Conservation (phyloP, 2,113 vertebrate genomes). For the Corydoras sp. region DNA sequence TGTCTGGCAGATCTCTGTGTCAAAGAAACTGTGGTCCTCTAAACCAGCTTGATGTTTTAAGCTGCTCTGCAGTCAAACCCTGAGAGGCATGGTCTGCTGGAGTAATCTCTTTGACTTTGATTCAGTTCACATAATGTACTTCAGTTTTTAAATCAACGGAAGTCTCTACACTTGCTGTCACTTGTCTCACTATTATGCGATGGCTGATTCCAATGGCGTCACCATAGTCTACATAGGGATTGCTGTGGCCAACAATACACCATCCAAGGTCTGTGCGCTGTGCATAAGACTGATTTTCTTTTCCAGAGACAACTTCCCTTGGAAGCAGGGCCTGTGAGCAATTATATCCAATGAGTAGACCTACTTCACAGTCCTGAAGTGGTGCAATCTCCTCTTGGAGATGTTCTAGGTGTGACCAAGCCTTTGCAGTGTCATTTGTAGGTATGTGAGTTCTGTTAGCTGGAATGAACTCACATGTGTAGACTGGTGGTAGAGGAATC, state of each 20-base stretch:
- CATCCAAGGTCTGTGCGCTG: no score
- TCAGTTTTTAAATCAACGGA: slow-evolving; percentile 7
- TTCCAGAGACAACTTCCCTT: no score
- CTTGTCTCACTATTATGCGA: no score
- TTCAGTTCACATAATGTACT: neutral
- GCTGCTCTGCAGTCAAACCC: slow-evolving; percentile 19
- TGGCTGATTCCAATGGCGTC: no score
- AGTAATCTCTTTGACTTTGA: neutral
- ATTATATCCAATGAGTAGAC: no score
- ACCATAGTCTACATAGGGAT: no score
- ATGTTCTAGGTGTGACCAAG: slow-evolving; percentile 35
- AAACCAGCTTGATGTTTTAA: slow-evolving; percentile 21
- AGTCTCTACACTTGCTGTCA: neutral
- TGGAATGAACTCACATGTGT: slow-evolving; percentile 29
- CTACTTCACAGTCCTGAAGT: slow-evolving; percentile 14
- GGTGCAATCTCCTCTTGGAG: slow-evolving; percentile 26
- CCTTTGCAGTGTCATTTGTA: slow-evolving; percentile 21
- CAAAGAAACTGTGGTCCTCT: slow-evolving; percentile 19
- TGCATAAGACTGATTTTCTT: no score
- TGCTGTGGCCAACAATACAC: no score
- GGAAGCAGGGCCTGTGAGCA: no score
- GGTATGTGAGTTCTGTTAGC: slow-evolving; percentile 34
- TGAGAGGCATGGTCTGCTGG: slow-evolving; percentile 25
- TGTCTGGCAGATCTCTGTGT: slow-evolving; percentile 2
- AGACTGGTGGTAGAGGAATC: slow-evolving; percentile 22